Base-by-base conservation (phyloP, 2,113 vertebrate genomes). In the Herpailurus yagouaroundi region DNA sequence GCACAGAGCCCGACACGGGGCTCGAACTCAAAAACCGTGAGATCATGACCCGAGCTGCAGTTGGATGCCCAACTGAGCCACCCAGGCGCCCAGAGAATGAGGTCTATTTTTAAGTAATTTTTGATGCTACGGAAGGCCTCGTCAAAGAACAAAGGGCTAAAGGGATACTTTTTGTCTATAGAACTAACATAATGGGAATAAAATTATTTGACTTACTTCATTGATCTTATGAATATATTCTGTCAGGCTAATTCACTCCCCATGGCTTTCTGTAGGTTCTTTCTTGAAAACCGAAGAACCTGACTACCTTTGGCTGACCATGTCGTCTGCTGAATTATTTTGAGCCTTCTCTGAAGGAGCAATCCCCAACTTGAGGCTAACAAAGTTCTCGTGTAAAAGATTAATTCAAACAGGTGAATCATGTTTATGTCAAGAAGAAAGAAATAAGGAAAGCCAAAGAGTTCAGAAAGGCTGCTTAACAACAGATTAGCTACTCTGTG, bases 371-470 rank as follows among this genome's bases (percentile, higher is more conserved):
- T 68, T 18, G 68, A 87, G 45, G 10, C n/a, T 48, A 91, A 95
- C 31, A 12, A 91, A 82, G 10, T 21, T 3, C 31, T 85, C 27
- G 1, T 23, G n/a, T 57, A 63, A 68, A 31, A 85, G 45, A 23
- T 16, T n/a, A 45, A 31, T 74, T 90, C 36, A 33, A 63, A 81
- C 13, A 29, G 16, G 9, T 41, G 38, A 55, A 83, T 93, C n/a
- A 76, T 45, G 8, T 64, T 95, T 91, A 76, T 90, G 19, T 84
- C 16, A 12, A 57, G 18, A 95, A 92, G 18, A 76, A 96, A 97
- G 16, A 45, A 92, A 69, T 33, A 48, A 36, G 52, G 63, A 77
- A 94, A 89, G 52, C 15, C 60, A 83, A 48, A 33, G 50, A 57
- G 45, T 52, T 81, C 27, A 36, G 50, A 55, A 68, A 93, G 48